Percentiles rank a stretch among this genome's conserved stretches.
These are phyloP conservation scores for Chelon auratus DNA, from an alignment of 2,797 vertebrate genomes.

Conservation along the genomic window DNA sequence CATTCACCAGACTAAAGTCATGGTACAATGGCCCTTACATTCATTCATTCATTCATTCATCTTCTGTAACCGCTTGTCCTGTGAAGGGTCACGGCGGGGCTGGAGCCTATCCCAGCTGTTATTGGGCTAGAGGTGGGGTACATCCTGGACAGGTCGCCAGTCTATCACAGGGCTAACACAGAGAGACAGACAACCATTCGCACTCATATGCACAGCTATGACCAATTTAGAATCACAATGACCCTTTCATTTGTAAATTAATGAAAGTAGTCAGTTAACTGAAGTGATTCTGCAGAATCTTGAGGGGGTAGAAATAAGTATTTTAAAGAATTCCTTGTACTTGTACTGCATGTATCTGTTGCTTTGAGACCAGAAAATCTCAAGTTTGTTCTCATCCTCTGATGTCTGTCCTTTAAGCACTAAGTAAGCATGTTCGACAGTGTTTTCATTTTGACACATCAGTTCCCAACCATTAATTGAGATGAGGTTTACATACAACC, in stretches of 20 bases:
- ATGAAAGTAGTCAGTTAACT: constrained; percentile 4
- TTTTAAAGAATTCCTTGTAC: constrained; percentile 17
- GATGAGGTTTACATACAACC: neutral
- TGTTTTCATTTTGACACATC: constrained; percentile 13
- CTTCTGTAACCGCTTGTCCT: too few species aligned
- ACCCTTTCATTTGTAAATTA: constrained; percentile 18
- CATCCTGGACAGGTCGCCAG: too few species aligned
- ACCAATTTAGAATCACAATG: neutral
- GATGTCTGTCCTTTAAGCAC: neutral
- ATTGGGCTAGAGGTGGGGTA: too few species aligned
- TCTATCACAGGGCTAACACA: too few species aligned
- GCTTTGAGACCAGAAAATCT: constrained; percentile 17
- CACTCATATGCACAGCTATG: too few species aligned
- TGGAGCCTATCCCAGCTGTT: too few species aligned
- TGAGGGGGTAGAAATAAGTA: constrained; percentile 17
- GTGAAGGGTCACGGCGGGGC: too few species aligned
- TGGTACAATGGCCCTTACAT: constrained; percentile 12
- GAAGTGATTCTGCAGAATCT: constrained; percentile 17
- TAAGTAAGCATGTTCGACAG: neutral
- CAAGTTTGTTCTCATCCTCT: too few species aligned
- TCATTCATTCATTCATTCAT: neutral
- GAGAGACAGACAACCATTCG: too few species aligned
- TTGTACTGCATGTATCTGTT: constrained; percentile 16
- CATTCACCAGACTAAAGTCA: constrained; percentile 14
- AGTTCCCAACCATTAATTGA: constrained; percentile 6